phyloP scores from a whole-genome alignment of 23 tunicate genomes.

The Botrylloides violaceus region DNA sequence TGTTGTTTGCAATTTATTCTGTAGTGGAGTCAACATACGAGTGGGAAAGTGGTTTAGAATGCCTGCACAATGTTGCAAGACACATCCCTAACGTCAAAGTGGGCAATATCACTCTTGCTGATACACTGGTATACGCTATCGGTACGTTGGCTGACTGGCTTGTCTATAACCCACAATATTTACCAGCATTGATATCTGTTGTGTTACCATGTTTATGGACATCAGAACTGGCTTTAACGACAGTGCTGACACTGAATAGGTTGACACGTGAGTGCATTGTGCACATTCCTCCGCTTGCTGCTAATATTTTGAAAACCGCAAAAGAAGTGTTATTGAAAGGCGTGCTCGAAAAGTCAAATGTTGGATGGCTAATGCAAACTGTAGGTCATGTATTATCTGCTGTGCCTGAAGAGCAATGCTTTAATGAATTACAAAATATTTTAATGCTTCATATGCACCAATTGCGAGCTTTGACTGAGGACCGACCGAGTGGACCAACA shows the following conservation, averaged over 20 bases:
- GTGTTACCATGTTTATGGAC: constrained; percentile 71
- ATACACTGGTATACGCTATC: constrained; percentile 70
- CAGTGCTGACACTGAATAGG: constrained; percentile 83
- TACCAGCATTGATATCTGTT: constrained; percentile 41
- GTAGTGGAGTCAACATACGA: constrained; percentile 62
- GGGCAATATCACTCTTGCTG: constrained; percentile 53
- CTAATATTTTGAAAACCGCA: not conserved
- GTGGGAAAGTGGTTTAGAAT: constrained; percentile 34
- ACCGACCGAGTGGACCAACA: constrained; percentile 48
- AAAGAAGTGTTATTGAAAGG: constrained; percentile 32
- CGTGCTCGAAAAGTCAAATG: constrained; percentile 40
- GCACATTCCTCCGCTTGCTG: constrained; percentile 43
- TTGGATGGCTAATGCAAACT: constrained; percentile 86
- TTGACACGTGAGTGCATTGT: constrained; percentile 78
- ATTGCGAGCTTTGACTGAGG: constrained; percentile 63
- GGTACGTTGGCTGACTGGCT: constrained; percentile 95
- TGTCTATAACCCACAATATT: constrained; percentile 34
- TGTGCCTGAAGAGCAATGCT: constrained; percentile 49
- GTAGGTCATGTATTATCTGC: constrained; percentile 75
- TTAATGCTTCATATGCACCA: constrained; percentile 59
- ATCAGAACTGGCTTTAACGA: constrained; percentile 51
- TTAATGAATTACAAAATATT: constrained; percentile 47
- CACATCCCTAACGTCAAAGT: constrained; percentile 52
- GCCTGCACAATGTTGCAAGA: constrained; percentile 31
- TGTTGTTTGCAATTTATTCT: constrained; percentile 78